Conservation (phyloP, 2,113 vertebrate species). For the Lampris incognitus region DNA sequence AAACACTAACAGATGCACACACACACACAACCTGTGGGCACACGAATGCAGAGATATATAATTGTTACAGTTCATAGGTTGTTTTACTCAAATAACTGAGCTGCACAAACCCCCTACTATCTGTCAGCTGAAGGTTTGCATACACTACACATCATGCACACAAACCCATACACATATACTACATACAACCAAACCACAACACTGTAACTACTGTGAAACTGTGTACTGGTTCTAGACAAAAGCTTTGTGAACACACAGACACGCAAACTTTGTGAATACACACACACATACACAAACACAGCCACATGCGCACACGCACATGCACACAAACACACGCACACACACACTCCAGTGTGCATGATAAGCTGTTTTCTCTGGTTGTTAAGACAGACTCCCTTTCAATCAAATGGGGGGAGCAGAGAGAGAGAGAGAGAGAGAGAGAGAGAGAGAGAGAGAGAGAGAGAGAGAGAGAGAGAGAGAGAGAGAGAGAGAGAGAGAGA, state of each 20-base stretch:
- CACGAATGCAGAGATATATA: slow-evolving; percentile 11
- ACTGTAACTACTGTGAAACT: no score
- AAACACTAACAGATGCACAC: no score
- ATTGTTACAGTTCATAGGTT: slow-evolving; percentile 19
- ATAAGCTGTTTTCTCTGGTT: neutral
- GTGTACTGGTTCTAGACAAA: no score
- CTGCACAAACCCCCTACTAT: slow-evolving; percentile 4
- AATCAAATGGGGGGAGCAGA: neutral
- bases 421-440: neutral
- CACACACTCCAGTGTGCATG: neutral
- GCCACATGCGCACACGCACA: no score
- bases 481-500: neutral
- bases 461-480: neutral
- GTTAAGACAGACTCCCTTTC: neutral
- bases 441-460: neutral
- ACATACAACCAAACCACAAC: neutral
- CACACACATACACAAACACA: no score
- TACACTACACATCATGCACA: no score
- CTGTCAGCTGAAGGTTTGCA: slow-evolving; percentile 20
- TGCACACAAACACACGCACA: neutral
- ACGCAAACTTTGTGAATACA: no score
- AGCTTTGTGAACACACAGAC: no score
- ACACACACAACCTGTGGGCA: neutral
- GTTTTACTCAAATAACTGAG: neutral
- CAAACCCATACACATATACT: neutral